Evolutionary conservation across 2,888 invertebrate genomes (phyloP).

Genomic region (Trichogramma dendrolimi): DNA sequence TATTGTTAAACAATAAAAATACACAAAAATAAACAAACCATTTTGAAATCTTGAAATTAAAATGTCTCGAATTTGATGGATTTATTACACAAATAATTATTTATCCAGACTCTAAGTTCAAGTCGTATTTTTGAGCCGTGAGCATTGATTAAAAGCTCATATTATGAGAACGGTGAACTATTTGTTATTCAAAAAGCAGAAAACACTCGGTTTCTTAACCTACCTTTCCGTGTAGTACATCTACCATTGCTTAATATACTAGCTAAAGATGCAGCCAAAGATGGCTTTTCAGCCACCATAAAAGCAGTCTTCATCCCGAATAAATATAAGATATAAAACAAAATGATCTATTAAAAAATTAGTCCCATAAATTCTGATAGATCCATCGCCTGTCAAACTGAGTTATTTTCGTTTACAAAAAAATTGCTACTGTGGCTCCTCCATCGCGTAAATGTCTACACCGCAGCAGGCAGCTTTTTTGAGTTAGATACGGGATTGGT

Average conservation of each 20-base stretch:
- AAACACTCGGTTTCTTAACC: slow-evolving; percentile 32
- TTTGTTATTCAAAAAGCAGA: slow-evolving; percentile 20
- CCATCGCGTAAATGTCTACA: too few relatives aligned
- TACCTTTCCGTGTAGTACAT: slow-evolving; percentile 72
- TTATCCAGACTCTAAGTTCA: too few relatives aligned
- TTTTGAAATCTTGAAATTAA: not conserved
- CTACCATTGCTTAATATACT: slow-evolving; percentile 87
- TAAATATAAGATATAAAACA: slow-evolving; percentile 20
- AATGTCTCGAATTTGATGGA: not conserved
- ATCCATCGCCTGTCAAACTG: too few relatives aligned
- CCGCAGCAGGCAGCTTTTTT: too few relatives aligned
- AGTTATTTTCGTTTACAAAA: too few relatives aligned
- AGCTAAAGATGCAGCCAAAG: slow-evolving; percentile 90
- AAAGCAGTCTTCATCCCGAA: slow-evolving; percentile 74
- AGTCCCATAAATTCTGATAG: too few relatives aligned
- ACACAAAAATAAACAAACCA: not conserved
- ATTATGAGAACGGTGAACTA: not conserved
- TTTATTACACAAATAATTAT: too few relatives aligned
- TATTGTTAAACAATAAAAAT: slow-evolving; percentile 6
- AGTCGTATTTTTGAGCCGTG: too few relatives aligned
- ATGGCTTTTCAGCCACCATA: slow-evolving; percentile 99
- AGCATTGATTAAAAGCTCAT: too few relatives aligned
- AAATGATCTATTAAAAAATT: slow-evolving; percentile 19
- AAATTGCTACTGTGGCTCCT: too few relatives aligned
- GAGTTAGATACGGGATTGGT: too few relatives aligned